phyloP scores from a whole-genome alignment of 2,888 invertebrate genomes.

The Criorhina ranunculi region DNA sequence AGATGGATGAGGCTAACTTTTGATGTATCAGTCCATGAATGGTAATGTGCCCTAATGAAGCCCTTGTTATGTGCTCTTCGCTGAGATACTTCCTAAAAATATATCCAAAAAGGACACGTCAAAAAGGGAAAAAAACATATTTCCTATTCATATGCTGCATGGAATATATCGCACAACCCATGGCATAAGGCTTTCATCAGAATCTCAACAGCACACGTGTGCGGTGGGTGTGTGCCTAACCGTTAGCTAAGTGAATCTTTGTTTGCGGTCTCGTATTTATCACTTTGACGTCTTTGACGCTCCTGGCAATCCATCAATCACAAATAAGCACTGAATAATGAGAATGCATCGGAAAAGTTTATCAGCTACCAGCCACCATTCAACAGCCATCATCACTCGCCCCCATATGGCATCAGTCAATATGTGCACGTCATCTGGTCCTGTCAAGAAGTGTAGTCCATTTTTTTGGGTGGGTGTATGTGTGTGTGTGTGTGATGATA shows the following conservation, averaged over 20 bases:
- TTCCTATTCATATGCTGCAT: conserved; percentile 7
- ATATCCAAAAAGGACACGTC: conserved; percentile 46
- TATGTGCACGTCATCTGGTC: conserved; percentile 60
- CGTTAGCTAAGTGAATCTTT: conserved; percentile 69
- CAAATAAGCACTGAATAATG: conserved; percentile 73
- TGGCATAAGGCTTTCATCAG: conserved; percentile 15
- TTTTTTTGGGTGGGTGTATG: not conserved
- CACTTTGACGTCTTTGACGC: conserved; percentile 74
- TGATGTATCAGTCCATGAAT: conserved; percentile 69
- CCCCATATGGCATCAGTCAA: conserved; percentile 54
- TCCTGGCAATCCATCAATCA: conserved; percentile 71
- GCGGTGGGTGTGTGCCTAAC: not conserved
- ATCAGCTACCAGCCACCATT: conserved; percentile 42
- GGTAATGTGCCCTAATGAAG: conserved; percentile 68
- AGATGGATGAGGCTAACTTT: conserved; percentile 70
- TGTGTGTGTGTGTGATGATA: no score
- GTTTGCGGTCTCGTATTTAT: conserved; percentile 74
- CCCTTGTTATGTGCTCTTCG: conserved; percentile 45
- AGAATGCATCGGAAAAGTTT: conserved; percentile 74
- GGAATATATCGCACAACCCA: conserved; percentile 29
- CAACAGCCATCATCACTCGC: conserved; percentile 18
- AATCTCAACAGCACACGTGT: conserved; percentile 6
- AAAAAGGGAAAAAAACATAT: conserved; percentile 27
- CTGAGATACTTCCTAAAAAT: conserved; percentile 6
- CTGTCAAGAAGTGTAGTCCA: conserved; percentile 30